Conservation (phyloP, 2,113 vertebrate genomes). For the Gopherus evgoodei region DNA sequence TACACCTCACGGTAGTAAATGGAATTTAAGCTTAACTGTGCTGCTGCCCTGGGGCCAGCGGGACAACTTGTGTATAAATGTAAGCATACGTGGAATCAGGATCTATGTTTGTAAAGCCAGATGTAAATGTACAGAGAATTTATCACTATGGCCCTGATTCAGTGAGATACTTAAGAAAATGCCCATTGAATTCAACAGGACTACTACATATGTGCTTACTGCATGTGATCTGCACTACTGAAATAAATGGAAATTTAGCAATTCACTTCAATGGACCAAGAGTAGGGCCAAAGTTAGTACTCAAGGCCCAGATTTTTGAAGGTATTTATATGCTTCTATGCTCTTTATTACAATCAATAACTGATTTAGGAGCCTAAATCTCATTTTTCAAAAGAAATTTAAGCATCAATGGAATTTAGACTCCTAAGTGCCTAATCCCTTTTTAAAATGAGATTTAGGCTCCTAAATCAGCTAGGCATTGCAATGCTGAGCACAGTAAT, state of each 20-base stretch:
- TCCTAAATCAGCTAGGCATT: not conserved
- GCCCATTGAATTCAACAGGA: not conserved
- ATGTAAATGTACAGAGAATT: not conserved
- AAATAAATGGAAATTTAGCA: not conserved
- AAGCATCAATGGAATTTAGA: not conserved
- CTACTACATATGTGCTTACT: not conserved
- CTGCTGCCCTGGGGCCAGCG: accelerated
- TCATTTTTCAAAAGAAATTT: not conserved
- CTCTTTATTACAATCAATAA: not conserved
- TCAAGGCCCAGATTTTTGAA: not conserved
- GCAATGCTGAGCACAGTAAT: not conserved
- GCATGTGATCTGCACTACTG: not conserved
- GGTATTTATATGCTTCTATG: not conserved
- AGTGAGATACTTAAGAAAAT: not conserved
- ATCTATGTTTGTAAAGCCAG: not conserved
- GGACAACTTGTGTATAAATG: accelerated
- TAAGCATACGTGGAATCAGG: not conserved
- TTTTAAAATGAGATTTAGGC: not conserved
- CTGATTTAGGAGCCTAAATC: not conserved
- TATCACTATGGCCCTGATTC: not conserved
- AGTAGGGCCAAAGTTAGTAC: not conserved
- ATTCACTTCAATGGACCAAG: not conserved
- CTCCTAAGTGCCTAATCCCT: too few species aligned
- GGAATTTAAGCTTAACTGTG: not conserved
- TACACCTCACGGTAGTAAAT: not conserved